Evolutionary conservation across 2,888 invertebrate genomes (phyloP), one percentile per base, ranked within the genome.

Genomic region (Blastobasis lacticolella): DNA sequence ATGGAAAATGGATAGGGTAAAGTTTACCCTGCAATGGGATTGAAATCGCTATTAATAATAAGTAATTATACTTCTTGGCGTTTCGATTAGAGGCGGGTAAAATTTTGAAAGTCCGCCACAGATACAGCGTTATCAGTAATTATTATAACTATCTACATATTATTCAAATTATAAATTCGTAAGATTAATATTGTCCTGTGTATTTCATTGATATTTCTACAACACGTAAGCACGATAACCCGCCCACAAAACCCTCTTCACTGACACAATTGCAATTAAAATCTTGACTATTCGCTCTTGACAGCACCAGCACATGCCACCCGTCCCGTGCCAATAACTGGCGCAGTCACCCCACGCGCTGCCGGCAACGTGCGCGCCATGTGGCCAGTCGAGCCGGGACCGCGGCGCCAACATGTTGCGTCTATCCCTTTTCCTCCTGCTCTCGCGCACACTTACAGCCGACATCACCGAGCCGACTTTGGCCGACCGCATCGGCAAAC

Each of bases 341-440:
- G 37, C n/a, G 5, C 44, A 9, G 10, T 38, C 42, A 49, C 49
- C 49, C 45, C 10, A 6, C 8, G 40, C n/a, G 23, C 41, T 9
- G 40, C 10, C 37, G 46, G 40, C 54, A 56, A 50, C 56, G 53
- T 55, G 57, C 56, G 51, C 46, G 52, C 51, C 52, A 53, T 49
- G 51, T 52, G 50, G 67, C 59, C 79, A 76, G 75, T 78, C 71
- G 64, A 53, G 60, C 54, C 58, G 58, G 61, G 69, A 65, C 67
- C 74, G 77, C 73, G 73, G 53, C 53, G 68, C 67, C 75, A 74
- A 54, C 52, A 85, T 83, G 87, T 62, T 78, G 80, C 74, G 76
- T 57, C 58, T 74, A 54, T 54, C 69, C 52, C 55, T 81, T 0
- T 57, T 81, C 5, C 59, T 84, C 10, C 69, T 81, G 42, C 64